Conservation (phyloP, 2,113 vertebrate species). For the Hydropotes inermis region DNA sequence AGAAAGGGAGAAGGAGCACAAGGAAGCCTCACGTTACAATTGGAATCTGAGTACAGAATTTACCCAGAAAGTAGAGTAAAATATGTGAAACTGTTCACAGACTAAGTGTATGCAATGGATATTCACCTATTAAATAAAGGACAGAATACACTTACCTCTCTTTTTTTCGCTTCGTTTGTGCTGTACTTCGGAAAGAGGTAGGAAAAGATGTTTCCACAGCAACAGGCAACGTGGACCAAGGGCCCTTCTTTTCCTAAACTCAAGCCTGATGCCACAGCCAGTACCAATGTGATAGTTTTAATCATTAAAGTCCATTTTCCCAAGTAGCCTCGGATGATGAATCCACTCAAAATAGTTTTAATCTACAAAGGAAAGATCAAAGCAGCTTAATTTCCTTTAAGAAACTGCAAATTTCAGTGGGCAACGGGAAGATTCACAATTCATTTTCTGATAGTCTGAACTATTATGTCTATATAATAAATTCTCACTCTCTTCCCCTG, state of each 20-base stretch:
- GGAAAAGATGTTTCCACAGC: constrained; percentile 99
- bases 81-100: not conserved
- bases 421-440: not conserved
- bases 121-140: not conserved
- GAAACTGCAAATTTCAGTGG: constrained; percentile 2
- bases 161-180: constrained; percentile 99
- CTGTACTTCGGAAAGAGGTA: constrained; percentile 99
- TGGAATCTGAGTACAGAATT: not conserved
- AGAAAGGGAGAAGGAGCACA: not conserved
- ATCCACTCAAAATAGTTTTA: constrained; percentile 98
- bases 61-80: not conserved
- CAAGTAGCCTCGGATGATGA: constrained; percentile 98
- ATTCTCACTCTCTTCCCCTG: not conserved
- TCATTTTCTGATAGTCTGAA: constrained; percentile 35
- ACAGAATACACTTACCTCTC: constrained; percentile 87
- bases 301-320: constrained; percentile 99
- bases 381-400: constrained; percentile 46
- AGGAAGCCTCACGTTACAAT: not conserved
- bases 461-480: not conserved
- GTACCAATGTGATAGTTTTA: constrained; percentile 97
- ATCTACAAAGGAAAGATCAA: constrained; percentile 85
- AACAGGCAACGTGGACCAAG: constrained; percentile 97
- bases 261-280: constrained; percentile 97
- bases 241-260: constrained; percentile 99
- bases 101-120: not conserved